Conservation (phyloP, 2,113 vertebrate genomes). For the Nibea albiflora region DNA sequence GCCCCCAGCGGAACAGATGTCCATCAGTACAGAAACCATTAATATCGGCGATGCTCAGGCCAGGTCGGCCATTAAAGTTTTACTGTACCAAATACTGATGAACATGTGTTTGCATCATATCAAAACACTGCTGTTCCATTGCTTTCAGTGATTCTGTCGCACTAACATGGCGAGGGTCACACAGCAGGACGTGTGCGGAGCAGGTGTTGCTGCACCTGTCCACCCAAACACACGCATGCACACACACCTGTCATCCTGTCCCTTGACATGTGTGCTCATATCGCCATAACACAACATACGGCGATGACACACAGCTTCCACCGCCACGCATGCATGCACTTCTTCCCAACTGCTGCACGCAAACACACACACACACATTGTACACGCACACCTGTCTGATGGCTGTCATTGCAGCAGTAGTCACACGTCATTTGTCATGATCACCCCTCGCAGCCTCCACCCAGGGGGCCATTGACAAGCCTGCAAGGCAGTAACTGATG, state of each 20-base stretch:
- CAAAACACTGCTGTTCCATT: slow-evolving; percentile 14
- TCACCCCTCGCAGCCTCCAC: neutral
- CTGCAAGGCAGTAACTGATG: slow-evolving; percentile 45
- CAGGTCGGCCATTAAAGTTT: neutral
- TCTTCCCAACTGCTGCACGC: neutral
- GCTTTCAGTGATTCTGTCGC: neutral
- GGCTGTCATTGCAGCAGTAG: slow-evolving; percentile 33
- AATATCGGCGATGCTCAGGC: neutral
- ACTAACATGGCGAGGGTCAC: slow-evolving; percentile 24
- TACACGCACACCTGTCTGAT: slow-evolving; percentile 1
- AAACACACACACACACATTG: neutral
- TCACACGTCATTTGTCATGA: slow-evolving; percentile 46
- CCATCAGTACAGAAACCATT: neutral
- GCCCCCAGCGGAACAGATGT: neutral
- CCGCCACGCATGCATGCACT: neutral
- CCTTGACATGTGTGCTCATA: slow-evolving; percentile 3
- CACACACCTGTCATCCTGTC: slow-evolving; percentile 21
- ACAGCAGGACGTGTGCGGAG: slow-evolving; percentile 20
- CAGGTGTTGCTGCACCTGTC: slow-evolving; percentile 59
- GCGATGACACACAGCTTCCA: neutral
- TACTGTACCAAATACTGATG: neutral
- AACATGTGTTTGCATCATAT: slow-evolving; percentile 1
- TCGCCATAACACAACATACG: slow-evolving; percentile 1
- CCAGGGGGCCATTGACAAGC: slow-evolving; percentile 44
- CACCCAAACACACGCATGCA: neutral